These are phyloP conservation scores for Sesia apiformis DNA, from an alignment of 2,888 invertebrate genomes.

Conservation along the genomic window DNA sequence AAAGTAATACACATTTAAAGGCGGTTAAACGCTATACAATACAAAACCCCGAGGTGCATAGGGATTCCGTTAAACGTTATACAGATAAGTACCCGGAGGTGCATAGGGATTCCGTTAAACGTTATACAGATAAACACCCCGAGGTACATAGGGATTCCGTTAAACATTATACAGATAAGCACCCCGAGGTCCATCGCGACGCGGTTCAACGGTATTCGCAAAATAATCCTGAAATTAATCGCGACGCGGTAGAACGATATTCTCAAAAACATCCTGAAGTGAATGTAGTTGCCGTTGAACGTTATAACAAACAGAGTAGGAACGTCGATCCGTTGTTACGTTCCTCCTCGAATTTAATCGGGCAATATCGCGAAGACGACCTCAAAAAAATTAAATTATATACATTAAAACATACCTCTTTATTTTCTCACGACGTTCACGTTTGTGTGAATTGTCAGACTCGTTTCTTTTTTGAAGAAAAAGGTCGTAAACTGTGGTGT, in stretches of 20 bases:
- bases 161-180: no score
- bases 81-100: not conserved
- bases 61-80: not conserved
- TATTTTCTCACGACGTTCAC: not conserved
- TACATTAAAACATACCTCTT: not conserved
- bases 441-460: not conserved
- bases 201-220: not conserved
- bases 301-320: not conserved
- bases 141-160: no score
- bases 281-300: not conserved
- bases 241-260: not conserved
- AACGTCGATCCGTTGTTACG: not conserved
- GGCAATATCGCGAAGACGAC: not conserved
- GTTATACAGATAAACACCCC: no score
- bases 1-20: no score
- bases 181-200: no score
- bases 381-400: not conserved
- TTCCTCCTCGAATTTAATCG: not conserved
- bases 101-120: no score
- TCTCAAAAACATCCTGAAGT: not conserved
- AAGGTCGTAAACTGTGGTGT: not conserved
- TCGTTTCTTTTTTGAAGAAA: not conserved
- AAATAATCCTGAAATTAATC: not conserved
- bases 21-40: not conserved
- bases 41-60: not conserved